Evolutionary conservation across 2,888 invertebrate species (phyloP), one percentile per base, ranked within the genome.

Genomic region (Scaptomyza flava): DNA sequence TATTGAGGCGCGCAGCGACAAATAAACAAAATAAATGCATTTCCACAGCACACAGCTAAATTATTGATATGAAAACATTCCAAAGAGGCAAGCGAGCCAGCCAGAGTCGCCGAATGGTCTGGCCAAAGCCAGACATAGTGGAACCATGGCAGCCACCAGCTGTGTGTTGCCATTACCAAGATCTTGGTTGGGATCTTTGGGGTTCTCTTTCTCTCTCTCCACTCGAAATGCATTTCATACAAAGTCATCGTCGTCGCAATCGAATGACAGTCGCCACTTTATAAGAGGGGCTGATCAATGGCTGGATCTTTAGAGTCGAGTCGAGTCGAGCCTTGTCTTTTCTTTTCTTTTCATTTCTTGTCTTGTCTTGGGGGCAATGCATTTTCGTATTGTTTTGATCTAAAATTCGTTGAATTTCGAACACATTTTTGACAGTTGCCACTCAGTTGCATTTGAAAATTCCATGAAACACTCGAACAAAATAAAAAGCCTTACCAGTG

Each of bases 341-440:
- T 59, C 48, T 56, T 56, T 46, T 43, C 51, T 64, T 56, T 31
- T 41, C 46, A 4, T 63, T 51, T 41, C 46, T 62, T 51, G 30
- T 38, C 68, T 61, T 63, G 81, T 73, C 87, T 84, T 41, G 41
- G 73, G 67, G 77, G 72, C 89, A 84, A 89, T 84, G 89, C 80
- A 80, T 87, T 89, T 84, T 89, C 73, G 65, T 88, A 89, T 87
- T 87, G 89, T 89, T 87, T 88, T 89, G 88, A 88, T 89, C 84
- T 72, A 68, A 73, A 88, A 87, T 89, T 87, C 89, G 87, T 88
- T 88, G 86, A 89, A 87, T 77, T 89, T 73, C 53, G 74, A 72
- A 83, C 68, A 73, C 46, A 77, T 87, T 81, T 87, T 85, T 85
- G 85, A 89, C 89, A 85, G 89, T 89, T 89, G 88, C 70, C 74